Percentiles rank a stretch among this genome's conserved stretches.
These are phyloP conservation scores for Trachelipus rathkii DNA, from an alignment of 1,140 invertebrate species.

Conservation along the genomic window DNA sequence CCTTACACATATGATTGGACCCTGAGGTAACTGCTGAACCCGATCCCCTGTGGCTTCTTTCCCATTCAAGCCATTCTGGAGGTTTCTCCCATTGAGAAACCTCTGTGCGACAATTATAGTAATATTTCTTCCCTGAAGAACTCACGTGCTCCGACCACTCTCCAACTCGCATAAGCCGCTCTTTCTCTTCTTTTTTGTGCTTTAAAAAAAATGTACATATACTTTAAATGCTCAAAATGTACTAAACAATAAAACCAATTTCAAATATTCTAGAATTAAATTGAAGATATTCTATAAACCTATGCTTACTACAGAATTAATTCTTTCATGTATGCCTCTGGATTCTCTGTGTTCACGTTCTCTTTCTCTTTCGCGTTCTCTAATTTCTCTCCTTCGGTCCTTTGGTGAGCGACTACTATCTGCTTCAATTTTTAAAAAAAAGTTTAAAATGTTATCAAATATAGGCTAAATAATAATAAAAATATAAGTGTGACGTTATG, in stretches of 20 bases:
- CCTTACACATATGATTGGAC: conserved; percentile 9
- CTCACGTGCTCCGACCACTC: conserved; percentile 97
- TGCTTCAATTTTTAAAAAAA: too few species aligned
- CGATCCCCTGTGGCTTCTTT: conserved; percentile 45
- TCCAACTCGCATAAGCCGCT: conserved; percentile 62
- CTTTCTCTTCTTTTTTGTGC: conserved; percentile 41
- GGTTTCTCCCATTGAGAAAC: conserved; percentile 98
- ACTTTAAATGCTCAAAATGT: too few species aligned
- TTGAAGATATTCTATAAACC: too few species aligned
- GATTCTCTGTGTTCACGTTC: conserved; percentile 41
- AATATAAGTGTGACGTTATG: too few species aligned
- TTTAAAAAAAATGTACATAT: not conserved
- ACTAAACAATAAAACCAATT: too few species aligned
- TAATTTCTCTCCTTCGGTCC: conserved; percentile 63
- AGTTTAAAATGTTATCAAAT: too few species aligned
- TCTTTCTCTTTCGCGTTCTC: conserved; percentile 40
- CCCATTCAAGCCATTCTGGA: conserved; percentile 80
- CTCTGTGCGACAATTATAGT: conserved; percentile 96
- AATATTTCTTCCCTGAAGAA: conserved; percentile 93
- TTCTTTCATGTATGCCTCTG: conserved; percentile 43
- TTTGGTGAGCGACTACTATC: too few species aligned
- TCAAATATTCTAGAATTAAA: too few species aligned
- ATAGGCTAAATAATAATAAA: too few species aligned
- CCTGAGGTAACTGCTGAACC: not conserved
- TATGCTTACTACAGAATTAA: conserved; percentile 40